phyloP scores from a whole-genome alignment of 2,888 invertebrate species.

The Xestia sexstrigata region DNA sequence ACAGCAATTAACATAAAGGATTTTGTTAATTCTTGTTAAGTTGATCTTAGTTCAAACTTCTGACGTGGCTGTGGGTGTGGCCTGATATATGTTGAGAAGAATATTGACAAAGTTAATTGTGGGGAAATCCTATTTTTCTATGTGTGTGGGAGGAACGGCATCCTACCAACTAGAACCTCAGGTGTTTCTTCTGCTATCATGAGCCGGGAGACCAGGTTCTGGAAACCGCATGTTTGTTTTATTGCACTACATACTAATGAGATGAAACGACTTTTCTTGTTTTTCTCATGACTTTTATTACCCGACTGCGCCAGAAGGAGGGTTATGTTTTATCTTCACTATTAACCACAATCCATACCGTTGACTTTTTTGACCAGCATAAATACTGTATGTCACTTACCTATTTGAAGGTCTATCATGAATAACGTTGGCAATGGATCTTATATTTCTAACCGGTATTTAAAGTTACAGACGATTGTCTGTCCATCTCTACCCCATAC shows the following conservation, averaged over 20 bases:
- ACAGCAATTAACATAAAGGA: slow-evolving; percentile 26
- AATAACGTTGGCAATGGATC: neutral
- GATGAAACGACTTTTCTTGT: neutral
- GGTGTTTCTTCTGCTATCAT: neutral
- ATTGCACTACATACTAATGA: neutral
- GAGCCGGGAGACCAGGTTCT: neutral
- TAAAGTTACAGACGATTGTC: neutral
- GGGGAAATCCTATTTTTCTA: slow-evolving; percentile 12
- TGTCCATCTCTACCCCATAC: neutral
- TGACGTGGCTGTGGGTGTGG: slow-evolving; percentile 34
- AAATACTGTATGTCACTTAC: neutral
- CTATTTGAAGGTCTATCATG: neutral
- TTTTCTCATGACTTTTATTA: neutral
- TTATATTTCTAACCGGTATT: neutral
- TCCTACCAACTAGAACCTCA: neutral
- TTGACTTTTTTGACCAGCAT: too few species aligned
- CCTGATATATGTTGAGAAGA: neutral
- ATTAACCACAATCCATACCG: too few species aligned
- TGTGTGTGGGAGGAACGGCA: neutral
- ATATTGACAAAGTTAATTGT: slow-evolving; percentile 34
- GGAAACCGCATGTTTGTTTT: neutral
- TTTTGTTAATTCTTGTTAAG: slow-evolving; percentile 28
- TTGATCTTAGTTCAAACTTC: slow-evolving; percentile 30
- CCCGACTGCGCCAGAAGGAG: too few species aligned
- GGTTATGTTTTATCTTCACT: neutral